Evolutionary conservation across 2,888 invertebrate genomes (phyloP), one percentile per base, ranked within the genome.

Genomic region (Gandaritis pyraliata): DNA sequence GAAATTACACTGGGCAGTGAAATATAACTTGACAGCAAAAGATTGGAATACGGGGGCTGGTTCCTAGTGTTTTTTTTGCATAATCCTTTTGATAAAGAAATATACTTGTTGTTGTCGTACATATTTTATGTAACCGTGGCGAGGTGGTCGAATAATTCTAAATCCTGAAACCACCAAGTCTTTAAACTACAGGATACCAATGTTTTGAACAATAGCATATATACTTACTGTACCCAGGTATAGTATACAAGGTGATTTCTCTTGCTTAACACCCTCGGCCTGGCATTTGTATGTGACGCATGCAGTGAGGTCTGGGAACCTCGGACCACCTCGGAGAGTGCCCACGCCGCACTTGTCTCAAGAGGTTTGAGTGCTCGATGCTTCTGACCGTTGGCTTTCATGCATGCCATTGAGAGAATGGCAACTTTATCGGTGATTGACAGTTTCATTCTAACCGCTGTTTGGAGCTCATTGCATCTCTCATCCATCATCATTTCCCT

Each of bases 291-390:
- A 56, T 49, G 57, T 45, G 23, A n/a, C 48, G 36, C 54, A 56
- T 47, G 50, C 43, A 60, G 68, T 60, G 7, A 38, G 8, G 63
- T 48, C 66, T 66, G 67, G 68, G 62, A 62, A 66, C 57, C 49
- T 30, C 43, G 49, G 80, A 75, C 78, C 77, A 77, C 78, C 80
- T 58, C 70, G 61, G 39, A 58, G 76, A 49, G 49, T 65, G 73
- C 79, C 79, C 80, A 80, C 80, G 77, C 78, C 69, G 59, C 69
- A 64, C 71, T 76, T 59, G 65, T 61, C 63, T 72, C 45, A 54
- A 77, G 76, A 61, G 62, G 56, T 29, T 65, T 54, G 64, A 65
- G 66, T 56, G 64, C 62, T 62, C 33, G 30, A 30, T 48, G 48
- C 30, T n/a, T 5, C 41, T 16, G 18, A 23, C 16, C 16, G 46